Evolutionary conservation across 2,888 invertebrate genomes (phyloP).

Genomic region (Plebejus argus): DNA sequence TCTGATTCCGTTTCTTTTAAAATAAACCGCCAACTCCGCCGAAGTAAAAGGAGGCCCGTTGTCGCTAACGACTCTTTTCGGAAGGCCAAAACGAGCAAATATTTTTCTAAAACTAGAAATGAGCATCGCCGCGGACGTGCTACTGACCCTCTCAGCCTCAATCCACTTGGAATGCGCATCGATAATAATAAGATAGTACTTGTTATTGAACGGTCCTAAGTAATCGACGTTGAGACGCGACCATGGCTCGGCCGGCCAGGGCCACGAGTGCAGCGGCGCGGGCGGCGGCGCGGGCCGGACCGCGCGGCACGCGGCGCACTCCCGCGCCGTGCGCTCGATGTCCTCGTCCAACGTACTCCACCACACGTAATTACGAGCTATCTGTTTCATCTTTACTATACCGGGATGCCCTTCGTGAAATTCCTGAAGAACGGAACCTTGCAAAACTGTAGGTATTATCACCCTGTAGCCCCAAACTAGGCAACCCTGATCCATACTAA

Average conservation of each 20-base stretch:
- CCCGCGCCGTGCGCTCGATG: slow-evolving; percentile 5
- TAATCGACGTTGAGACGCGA: not conserved
- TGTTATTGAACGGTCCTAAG: too few species aligned
- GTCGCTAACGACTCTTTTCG: too few species aligned
- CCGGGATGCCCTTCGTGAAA: slow-evolving; percentile 32
- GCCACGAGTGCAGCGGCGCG: too few species aligned
- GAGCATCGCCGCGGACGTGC: too few species aligned
- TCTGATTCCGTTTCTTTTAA: slow-evolving; percentile 38
- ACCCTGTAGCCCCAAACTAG: slow-evolving; percentile 25
- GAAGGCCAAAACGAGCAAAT: too few species aligned
- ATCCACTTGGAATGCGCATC: too few species aligned
- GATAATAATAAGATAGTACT: too few species aligned
- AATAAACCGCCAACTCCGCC: slow-evolving; percentile 38
- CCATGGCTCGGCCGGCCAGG: not conserved
- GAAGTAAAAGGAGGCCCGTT: slow-evolving; percentile 42
- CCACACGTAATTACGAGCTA: slow-evolving; percentile 24
- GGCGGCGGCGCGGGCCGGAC: not conserved
- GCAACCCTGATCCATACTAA: too few species aligned
- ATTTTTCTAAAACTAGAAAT: too few species aligned
- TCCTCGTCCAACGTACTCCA: slow-evolving; percentile 31
- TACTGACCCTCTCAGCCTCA: too few species aligned
- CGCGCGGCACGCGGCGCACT: not conserved
- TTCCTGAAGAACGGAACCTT: slow-evolving; percentile 6
- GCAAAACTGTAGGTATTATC: slow-evolving; percentile 17
- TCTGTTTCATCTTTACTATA: slow-evolving; percentile 32